phyloP scores from a whole-genome alignment of 37 sponge, comb jelly and placozoan genomes.

The Dysidea cf. avara region DNA sequence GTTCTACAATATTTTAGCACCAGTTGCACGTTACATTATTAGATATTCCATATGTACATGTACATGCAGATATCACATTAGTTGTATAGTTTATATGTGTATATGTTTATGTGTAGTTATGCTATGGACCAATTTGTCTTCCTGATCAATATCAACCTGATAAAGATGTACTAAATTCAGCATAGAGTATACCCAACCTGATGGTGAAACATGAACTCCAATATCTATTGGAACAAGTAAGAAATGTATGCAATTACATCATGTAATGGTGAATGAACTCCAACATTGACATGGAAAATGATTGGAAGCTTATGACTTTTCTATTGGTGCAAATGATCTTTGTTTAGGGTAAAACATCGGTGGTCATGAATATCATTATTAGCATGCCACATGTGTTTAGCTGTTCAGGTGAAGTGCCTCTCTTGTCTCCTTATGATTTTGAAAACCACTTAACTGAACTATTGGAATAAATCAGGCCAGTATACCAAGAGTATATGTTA shows the following conservation, averaged over 20 bases:
- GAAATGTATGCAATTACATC: too few relatives aligned
- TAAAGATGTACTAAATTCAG: conserved; percentile 80
- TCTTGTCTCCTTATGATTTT: conserved; percentile 55
- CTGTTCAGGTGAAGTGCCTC: conserved; percentile 57
- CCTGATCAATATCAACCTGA: conserved; percentile 67
- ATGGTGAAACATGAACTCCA: conserved; percentile 59
- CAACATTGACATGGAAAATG: conserved; percentile 72
- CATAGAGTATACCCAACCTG: conserved; percentile 71
- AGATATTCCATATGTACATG: too few relatives aligned
- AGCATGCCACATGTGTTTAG: conserved; percentile 7
- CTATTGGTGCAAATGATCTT: conserved; percentile 79
- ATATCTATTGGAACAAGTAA: conserved; percentile 54
- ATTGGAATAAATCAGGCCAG: conserved; percentile 48
- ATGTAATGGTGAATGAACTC: conserved; percentile 9
- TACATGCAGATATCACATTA: too few relatives aligned
- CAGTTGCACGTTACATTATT: too few relatives aligned
- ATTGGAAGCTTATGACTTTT: conserved; percentile 80
- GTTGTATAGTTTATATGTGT: too few relatives aligned
- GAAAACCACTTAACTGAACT: conserved; percentile 48
- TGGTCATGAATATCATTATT: not conserved
- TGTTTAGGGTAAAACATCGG: conserved; percentile 57
- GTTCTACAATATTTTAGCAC: too few relatives aligned
- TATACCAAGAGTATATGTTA: conserved; percentile 74
- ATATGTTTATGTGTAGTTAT: conserved; percentile 45
- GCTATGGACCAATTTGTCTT: conserved; percentile 68